Percentiles rank a stretch among this genome's conserved stretches.
Conservation (phyloP, 2,888 invertebrate species). For the Drosophila kanekoi region DNA sequence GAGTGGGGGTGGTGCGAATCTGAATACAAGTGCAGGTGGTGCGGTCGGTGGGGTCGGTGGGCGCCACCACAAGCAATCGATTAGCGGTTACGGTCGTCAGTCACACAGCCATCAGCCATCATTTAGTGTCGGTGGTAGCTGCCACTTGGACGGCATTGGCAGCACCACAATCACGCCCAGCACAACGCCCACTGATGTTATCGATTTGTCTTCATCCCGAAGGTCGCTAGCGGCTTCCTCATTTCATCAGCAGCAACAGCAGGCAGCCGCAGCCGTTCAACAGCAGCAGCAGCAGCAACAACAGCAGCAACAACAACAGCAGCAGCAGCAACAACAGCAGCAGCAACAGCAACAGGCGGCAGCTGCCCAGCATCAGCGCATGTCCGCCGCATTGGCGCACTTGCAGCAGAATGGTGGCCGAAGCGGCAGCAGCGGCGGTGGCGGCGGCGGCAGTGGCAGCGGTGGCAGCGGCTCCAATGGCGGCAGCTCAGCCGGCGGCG, state of each 20-base stretch:
- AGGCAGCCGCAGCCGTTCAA: conserved; percentile 69
- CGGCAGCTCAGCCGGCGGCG: conserved; percentile 34
- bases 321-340: conserved; percentile 71
- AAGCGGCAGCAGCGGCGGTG: conserved; percentile 18
- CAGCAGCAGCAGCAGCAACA: conserved; percentile 79
- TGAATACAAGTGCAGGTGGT: no score
- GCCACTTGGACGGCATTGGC: conserved; percentile 46
- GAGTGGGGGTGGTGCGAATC: background rate
- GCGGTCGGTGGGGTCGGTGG: conserved; percentile 27
- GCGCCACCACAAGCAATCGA: conserved; percentile 54
- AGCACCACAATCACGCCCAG: conserved; percentile 72
- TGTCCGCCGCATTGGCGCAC: conserved; percentile 66
- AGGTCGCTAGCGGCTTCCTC: conserved; percentile 84
- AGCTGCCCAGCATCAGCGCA: conserved; percentile 79
- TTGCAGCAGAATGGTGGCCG: conserved; percentile 71
- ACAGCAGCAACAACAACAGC: conserved; percentile 52
- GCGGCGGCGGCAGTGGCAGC: conserved; percentile 12
- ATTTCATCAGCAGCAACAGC: conserved; percentile 80
- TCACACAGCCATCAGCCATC: conserved; percentile 66
- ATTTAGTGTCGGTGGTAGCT: conserved; percentile 55
- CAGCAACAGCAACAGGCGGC: conserved; percentile 72
- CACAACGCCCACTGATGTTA: conserved; percentile 85
- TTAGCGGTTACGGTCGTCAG: conserved; percentile 59
- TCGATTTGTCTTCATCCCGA: conserved; percentile 86
- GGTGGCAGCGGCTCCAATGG: conserved; percentile 11